Base-by-base conservation (phyloP, 1,140 invertebrate genomes). In the Apis laboriosa region DNA sequence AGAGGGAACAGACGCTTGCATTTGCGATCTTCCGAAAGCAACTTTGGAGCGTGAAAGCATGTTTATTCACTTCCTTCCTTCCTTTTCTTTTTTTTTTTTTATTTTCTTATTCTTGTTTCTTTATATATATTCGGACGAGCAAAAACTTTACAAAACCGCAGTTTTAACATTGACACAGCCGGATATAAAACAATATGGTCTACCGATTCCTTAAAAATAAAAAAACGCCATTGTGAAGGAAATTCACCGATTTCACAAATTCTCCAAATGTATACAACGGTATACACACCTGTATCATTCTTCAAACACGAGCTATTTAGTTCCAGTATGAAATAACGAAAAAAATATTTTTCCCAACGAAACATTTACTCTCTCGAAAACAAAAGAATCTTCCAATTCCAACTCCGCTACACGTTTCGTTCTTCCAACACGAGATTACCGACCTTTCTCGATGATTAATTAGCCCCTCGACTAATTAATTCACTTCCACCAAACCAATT, bases 361-460 rank as follows among this genome's bases (percentile, higher is more conserved):
- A 19, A 15, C 63, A 9, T 64, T 70, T 70, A 24, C 67, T 51
- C 13, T 15, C 21, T 43, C 12, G 17, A 70, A n/a, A 70, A 53
- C 49, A 53, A 70, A 70, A 70, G 21, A 70, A 68, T 49, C 34
- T 43, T 49, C 43, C 12, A 13, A 12, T 49, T n/a, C 21, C 43
- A 34, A 21, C 34, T 70, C 67, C 67, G 17, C 49, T 21, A 13
- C 13, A 7, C n/a, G 11, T 11, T 49, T 7, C 51, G 51, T 51
- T 51, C 24, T 51, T 53, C 49, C n/a, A 7, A 49, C n/a, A n/a
- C 13, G 34, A 7, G 49, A 19, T n/a, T 70, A 70, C 53, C 53
- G 43, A 70, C 67, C 49, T 53, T 51, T 24, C 49, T 15, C 67
- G 67, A 70, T 70, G 67, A 70, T 70, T 51, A 70, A 70, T 24